These are phyloP conservation scores for Gallinago jamesoni DNA, from an alignment of 2,113 vertebrate species.

Conservation along the genomic window DNA sequence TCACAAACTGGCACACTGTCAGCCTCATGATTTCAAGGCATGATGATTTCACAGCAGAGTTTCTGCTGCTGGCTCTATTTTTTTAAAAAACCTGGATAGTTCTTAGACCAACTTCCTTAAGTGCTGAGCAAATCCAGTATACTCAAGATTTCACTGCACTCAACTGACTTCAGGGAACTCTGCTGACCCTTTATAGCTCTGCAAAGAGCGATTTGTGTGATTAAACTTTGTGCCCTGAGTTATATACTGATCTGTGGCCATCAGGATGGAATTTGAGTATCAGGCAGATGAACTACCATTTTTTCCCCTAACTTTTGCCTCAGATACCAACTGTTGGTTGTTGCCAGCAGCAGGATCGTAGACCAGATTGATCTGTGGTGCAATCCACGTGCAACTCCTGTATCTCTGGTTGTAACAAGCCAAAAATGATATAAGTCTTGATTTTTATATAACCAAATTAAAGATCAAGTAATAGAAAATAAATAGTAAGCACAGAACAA, in stretches of 20 bases:
- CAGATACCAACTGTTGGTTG: background rate
- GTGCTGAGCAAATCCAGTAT: background rate
- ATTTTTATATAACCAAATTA: background rate
- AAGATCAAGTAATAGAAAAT: background rate
- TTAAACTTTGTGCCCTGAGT: background rate
- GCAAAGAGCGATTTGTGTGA: background rate
- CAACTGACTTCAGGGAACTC: background rate
- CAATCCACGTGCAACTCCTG: background rate
- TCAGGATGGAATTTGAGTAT: constrained; percentile 30
- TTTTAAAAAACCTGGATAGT: background rate
- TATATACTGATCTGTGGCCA: background rate
- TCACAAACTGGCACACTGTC: background rate
- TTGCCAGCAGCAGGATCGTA: background rate
- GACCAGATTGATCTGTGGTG: background rate
- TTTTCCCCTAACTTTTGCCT: background rate
- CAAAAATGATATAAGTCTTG: background rate
- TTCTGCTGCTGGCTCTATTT: background rate
- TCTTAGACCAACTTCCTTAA: background rate
- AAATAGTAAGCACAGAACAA: background rate
- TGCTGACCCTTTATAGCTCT: constrained; percentile 13
- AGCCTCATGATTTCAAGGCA: background rate
- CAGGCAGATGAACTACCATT: background rate
- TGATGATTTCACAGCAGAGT: background rate
- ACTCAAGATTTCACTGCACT: background rate
- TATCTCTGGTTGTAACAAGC: background rate